Evolutionary conservation across 1,140 invertebrate species (phyloP).

Genomic region (Adelges cooleyi): DNA sequence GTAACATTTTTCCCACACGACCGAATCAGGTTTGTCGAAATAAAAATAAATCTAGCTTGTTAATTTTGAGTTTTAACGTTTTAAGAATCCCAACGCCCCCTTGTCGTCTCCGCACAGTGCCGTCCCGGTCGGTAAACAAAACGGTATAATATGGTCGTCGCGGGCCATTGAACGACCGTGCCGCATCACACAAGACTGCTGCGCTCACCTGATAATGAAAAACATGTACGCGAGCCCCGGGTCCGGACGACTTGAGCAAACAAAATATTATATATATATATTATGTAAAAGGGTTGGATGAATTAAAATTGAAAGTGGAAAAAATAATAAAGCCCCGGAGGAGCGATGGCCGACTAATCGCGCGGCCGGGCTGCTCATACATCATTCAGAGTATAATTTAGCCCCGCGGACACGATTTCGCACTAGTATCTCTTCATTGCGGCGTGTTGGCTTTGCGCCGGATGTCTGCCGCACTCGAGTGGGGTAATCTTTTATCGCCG

Average conservation of each 20-base stretch:
- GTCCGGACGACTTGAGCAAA: background rate
- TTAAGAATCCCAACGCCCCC: background rate
- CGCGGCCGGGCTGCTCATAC: background rate
- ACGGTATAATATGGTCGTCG: too few relatives aligned
- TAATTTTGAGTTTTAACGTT: too few relatives aligned
- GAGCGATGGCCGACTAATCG: too few relatives aligned
- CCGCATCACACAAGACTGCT: too few relatives aligned
- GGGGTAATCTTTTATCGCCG: conserved; percentile 3
- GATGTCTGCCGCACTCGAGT: background rate
- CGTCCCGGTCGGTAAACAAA: too few relatives aligned
- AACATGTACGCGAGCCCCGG: conserved; percentile 19
- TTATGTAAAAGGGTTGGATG: background rate
- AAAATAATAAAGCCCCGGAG: too few relatives aligned
- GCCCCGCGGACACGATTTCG: conserved; percentile 9
- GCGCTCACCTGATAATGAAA: conserved; percentile 21
- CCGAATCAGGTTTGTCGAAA: too few relatives aligned
- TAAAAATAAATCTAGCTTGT: too few relatives aligned
- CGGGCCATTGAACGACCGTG: too few relatives aligned
- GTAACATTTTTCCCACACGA: too few relatives aligned
- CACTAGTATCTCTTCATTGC: background rate
- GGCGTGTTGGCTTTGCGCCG: background rate
- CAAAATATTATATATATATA: background rate
- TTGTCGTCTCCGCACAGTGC: background rate
- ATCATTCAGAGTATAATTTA: conserved; percentile 14
- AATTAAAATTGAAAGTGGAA: conserved; percentile 25